Conservation (phyloP, 2,888 invertebrate genomes). For the Imbricaverruca yamaguchii region DNA sequence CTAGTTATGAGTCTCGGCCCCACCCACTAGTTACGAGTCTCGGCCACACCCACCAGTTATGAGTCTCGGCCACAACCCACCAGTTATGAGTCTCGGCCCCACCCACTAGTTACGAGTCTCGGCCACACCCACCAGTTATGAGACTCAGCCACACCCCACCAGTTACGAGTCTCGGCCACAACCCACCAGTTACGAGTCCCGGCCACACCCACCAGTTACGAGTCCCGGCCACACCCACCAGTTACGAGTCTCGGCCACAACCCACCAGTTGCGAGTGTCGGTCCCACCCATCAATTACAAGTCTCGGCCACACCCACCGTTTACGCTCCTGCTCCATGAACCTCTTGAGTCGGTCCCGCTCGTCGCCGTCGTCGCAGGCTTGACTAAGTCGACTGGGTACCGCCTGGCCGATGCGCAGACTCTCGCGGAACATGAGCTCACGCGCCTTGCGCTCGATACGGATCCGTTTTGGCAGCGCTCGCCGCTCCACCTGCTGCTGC, state of each 20-base stretch:
- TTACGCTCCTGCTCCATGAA: constrained; percentile 42
- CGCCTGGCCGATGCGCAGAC: constrained; percentile 67
- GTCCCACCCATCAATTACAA: too few species aligned
- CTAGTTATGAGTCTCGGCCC: too few species aligned
- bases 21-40: too few species aligned
- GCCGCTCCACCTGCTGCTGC: constrained; percentile 75
- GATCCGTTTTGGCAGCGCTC: constrained; percentile 90
- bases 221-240: constrained; percentile 66
- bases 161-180: constrained; percentile 52
- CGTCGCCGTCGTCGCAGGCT: constrained; percentile 52
- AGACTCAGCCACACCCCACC: background rate
- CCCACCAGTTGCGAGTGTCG: too few species aligned
- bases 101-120: too few species aligned
- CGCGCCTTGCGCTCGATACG: constrained; percentile 94
- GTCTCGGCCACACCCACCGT: background rate
- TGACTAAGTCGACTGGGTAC: constrained; percentile 42
- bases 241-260: constrained; percentile 15
- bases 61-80: too few species aligned
- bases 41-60: too few species aligned
- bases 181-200: constrained; percentile 89
- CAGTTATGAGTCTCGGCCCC: too few species aligned
- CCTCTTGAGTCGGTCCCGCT: constrained; percentile 64
- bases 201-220: constrained; percentile 84
- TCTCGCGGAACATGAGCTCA: constrained; percentile 91
- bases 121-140: too few species aligned